Base-by-base conservation (phyloP, 2,113 vertebrate species). In the Enhydra lutris region DNA sequence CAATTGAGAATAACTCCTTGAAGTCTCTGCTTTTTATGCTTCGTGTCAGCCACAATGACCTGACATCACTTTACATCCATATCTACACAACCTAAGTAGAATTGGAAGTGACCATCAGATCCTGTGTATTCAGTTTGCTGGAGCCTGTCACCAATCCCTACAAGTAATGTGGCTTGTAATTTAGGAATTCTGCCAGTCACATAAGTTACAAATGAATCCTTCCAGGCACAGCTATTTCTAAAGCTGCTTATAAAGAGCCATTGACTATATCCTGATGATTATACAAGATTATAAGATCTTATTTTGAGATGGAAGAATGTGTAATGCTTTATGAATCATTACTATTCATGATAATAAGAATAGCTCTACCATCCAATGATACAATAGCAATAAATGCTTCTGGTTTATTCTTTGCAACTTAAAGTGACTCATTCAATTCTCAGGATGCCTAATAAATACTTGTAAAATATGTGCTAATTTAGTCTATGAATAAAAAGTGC, bases 401-500 rank as follows among this genome's bases (percentile, higher is more conserved):
- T 39, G 39, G 39, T 92, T 94, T 94, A 89, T 95, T 96, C 90
- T 96, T 92, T 96, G 59, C 52, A 42, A 92, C 57, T 94, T 94
- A 55, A 87, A 95, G 6, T 97, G 84, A 97, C 59, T 97, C 96
- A 97, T 94, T 96, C 57, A 82, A 67, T 88, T 94, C 57, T 95
- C n/a, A 89, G 76, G 97, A 97, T 88, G 96, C 65, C 80, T 94
- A 97, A 96, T 96, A 97, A 97, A 95, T 79, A 88, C 93, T 95
- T 95, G 39, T 57, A 95, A 97, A 97, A 96, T 92, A 63, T 45
- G 29, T 52, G 42, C 29, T 93, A 95, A 98, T 89, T 97, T 87
- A 95, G 71, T 50, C 59, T 91, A 57, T 57, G 83, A 93, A 95
- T 78, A 88, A 87, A 94, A 95, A 47, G 29, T 96, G 50, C 47